Base-by-base conservation (phyloP, 2,888 invertebrate genomes). In the Hirtodrosophila trivittata region DNA sequence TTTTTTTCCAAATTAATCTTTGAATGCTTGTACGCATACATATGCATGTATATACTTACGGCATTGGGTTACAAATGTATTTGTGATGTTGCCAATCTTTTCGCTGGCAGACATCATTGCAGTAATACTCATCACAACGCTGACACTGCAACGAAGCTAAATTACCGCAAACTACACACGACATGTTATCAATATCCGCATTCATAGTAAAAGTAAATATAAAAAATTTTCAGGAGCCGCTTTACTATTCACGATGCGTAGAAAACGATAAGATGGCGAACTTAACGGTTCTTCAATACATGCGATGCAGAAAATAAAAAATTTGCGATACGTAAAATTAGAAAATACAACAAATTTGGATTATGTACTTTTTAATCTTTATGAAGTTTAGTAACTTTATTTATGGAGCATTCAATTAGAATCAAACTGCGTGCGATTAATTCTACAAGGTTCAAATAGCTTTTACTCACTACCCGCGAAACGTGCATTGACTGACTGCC, bases 41-140 rank as follows among this genome's bases (percentile, higher is more conserved):
- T 13, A 26, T n/a, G 7, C 32, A 9, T 21, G 1, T 30, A 21
- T 30, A 0, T 35, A 66, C 69, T 83, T 76, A 71, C 86, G 81
- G 50, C 67, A 66, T 75, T 1, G n/a, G 3, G 21, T 9, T 39
- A 42, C 75, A 75, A 10, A 55, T 5, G 10, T 52, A 63, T 58
- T 75, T 71, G 14, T 75, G 75, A 1, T 10, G 13, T n/a, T 50
- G 65, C 81, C 81, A 82, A 57, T 86, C 84, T n/a, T 12, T 10
- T 0, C 21, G 25, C 25, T 82, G 81, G 35, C 81, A 82, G 0
- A n/a, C 10, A 0, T 13, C 38, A 32, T 14, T 55, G 52, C 81
- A 82, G 25, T 86, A 82, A 1, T 47, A 37, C 3, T 80, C 86
- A 0, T 13, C 42, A 30, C 81, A 82, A 1, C 86, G 76, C 25